Evolutionary conservation across 2,113 vertebrate genomes (phyloP).

Genomic region (Spizaetus ornatus): DNA sequence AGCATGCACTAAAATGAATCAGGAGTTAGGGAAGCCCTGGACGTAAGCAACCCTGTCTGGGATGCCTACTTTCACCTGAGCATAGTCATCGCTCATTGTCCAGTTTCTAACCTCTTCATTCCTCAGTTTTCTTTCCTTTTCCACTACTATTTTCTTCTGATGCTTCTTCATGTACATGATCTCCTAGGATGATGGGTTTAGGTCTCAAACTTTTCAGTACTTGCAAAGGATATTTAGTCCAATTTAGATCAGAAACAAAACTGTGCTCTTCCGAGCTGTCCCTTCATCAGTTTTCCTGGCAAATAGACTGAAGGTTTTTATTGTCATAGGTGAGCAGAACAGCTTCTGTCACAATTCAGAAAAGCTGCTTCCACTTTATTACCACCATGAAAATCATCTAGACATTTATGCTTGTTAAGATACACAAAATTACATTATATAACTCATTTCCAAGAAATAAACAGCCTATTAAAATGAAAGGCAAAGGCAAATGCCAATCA

Average conservation of each 20-base stretch:
- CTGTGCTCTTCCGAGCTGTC: neutral
- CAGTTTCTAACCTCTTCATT: neutral
- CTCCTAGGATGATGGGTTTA: neutral
- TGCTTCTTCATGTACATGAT: neutral
- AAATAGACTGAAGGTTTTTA: neutral
- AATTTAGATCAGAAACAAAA: neutral
- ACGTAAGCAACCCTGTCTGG: neutral
- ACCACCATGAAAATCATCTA: neutral
- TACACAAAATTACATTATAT: neutral
- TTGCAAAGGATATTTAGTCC: neutral
- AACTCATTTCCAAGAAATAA: slow-evolving; percentile 8
- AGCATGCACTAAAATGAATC: rapidly evolving
- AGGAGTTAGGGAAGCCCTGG: neutral
- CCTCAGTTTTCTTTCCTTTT: neutral
- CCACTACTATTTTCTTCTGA: neutral
- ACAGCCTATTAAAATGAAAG: neutral
- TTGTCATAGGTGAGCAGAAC: neutral
- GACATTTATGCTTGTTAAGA: neutral
- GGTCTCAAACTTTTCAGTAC: neutral
- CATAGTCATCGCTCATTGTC: rapidly evolving
- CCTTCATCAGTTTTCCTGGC: neutral
- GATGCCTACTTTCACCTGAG: neutral
- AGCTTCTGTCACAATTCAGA: neutral
- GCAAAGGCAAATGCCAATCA: neutral
- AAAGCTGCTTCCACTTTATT: neutral